Conservation (phyloP, 1,140 invertebrate species). For the Venturia canescens region DNA sequence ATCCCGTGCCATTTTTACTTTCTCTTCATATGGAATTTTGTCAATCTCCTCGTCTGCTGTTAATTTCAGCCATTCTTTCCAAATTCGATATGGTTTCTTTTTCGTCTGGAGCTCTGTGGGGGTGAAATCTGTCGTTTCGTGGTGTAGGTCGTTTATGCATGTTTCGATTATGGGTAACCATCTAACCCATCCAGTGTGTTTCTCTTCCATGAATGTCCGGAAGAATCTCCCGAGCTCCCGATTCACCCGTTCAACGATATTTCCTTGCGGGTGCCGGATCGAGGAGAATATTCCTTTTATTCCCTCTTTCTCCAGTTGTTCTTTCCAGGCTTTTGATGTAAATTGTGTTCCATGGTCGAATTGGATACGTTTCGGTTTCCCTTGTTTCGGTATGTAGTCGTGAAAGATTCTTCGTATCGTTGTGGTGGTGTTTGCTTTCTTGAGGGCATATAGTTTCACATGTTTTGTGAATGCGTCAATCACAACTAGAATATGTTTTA, state of each 20-base stretch:
- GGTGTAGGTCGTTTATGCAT: background rate
- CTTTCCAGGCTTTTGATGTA: background rate
- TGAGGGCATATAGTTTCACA: too few relatives aligned
- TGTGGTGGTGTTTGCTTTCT: too few relatives aligned
- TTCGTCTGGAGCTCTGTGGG: background rate
- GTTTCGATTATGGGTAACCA: background rate
- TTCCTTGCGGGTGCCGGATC: too few relatives aligned
- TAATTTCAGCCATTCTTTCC: too few relatives aligned
- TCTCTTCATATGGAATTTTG: background rate
- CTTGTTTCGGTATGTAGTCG: background rate
- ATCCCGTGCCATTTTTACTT: background rate
- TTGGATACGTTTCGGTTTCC: background rate
- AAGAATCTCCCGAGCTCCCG: too few relatives aligned
- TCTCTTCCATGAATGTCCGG: background rate
- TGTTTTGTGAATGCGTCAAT: too few relatives aligned
- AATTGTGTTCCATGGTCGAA: background rate
- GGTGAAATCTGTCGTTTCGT: too few relatives aligned
- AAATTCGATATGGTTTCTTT: background rate
- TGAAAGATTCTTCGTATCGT: too few relatives aligned
- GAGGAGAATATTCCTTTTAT: background rate
- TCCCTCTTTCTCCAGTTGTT: background rate
- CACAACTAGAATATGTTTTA: too few relatives aligned
- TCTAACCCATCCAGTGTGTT: background rate
- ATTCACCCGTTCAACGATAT: too few relatives aligned
- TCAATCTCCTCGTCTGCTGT: too few relatives aligned